Base-by-base conservation (phyloP, 1,140 invertebrate species). In the Triops cancriformis region DNA sequence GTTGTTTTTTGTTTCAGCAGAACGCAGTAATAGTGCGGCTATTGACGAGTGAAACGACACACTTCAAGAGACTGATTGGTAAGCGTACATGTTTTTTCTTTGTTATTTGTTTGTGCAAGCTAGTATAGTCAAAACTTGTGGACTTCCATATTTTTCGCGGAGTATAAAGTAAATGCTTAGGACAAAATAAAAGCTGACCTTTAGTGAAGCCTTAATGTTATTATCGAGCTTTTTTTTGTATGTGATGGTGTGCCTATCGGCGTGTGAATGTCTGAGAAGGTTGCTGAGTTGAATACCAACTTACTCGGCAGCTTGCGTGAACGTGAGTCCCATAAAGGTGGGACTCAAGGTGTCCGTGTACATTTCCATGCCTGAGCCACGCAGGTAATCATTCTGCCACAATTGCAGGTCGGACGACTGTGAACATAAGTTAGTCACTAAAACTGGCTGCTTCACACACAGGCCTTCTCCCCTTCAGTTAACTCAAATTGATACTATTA, bases 301-400 rank as follows among this genome's bases (percentile, higher is more conserved):
- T 96, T 95, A 98, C 96, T 98, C 95, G 86, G 96, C 95, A 83
- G 96, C 96, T 87, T 96, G 93, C 84, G 93, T 93, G 91, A 98
- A 99, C 82, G 94, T 94, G 91, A 98, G 95, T 86, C 95, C 95
- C 87, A 95, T 92, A 91, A 98, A 99, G 82, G 95, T 93, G 80
- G 92, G 91, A 87, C 95, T 97, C 86, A 99, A 89, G 83, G 94
- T 96, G 88, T 98, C 95, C 82, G 96, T 98, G 89, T 99, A 99
- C 96, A 98, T 98, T 90, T 98, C 97, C 96, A 98, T 97, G 82
- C 96, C 96, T 80, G 97, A 97, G 84, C 97, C 97, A 83, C 96
- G 90, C 84, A 98, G 91, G 89, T 99, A 98, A 89, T 98, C 95
- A 89, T 98, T 96, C 89, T 96, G 95, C 96, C 97, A 98, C 86